phyloP scores from a whole-genome alignment of 2,797 vertebrate species.

The Phyllotis vaccarum region DNA sequence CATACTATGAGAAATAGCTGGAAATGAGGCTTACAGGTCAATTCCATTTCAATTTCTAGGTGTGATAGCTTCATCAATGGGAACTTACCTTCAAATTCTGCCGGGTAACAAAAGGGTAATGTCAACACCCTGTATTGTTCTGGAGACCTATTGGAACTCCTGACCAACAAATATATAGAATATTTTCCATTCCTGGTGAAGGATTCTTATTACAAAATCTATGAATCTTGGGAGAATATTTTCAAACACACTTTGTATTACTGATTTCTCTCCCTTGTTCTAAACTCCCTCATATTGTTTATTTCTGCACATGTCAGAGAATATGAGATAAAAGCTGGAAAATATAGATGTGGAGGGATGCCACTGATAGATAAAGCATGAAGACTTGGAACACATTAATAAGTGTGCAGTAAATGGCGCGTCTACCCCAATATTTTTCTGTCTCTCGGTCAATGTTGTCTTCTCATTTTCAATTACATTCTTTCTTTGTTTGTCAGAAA shows the following conservation, averaged over 20 bases:
- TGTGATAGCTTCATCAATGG: background rate
- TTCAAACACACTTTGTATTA: background rate
- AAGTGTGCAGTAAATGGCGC: background rate
- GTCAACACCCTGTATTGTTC: background rate
- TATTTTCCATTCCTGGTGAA: background rate
- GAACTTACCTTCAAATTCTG: background rate
- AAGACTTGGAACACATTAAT: background rate
- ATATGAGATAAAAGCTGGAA: background rate
- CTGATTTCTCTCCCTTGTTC: background rate
- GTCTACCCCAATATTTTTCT: background rate
- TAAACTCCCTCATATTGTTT: no score
- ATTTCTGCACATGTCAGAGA: background rate
- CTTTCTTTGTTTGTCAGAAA: background rate
- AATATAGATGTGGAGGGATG: background rate
- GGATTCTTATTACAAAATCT: background rate
- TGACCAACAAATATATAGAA: background rate
- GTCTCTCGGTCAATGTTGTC: background rate
- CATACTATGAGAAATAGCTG: background rate
- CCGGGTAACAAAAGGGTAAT: background rate
- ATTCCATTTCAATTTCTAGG: background rate
- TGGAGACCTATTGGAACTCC: background rate
- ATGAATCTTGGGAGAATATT: background rate
- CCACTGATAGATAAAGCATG: background rate
- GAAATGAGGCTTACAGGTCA: background rate
- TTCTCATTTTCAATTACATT: background rate